These are phyloP conservation scores for Clarias magur DNA, from an alignment of 2,113 vertebrate species.

Conservation along the genomic window DNA sequence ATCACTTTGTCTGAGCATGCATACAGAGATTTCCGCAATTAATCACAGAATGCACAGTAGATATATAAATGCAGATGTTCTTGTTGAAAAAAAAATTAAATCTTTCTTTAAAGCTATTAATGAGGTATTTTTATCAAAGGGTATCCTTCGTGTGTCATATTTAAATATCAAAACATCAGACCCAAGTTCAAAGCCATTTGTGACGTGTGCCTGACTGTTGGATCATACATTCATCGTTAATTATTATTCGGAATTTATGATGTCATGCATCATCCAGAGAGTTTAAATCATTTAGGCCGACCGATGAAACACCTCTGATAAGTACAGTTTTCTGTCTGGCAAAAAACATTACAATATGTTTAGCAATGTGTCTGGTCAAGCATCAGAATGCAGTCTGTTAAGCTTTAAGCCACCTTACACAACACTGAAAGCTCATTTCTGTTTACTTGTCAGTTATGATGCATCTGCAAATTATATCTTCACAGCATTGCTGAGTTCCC, in stretches of 20 bases:
- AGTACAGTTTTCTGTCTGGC: too few relatives aligned
- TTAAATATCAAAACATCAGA: background rate
- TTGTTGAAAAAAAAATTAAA: background rate
- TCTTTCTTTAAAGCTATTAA: background rate
- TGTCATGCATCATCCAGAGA: background rate
- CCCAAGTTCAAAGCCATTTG: background rate
- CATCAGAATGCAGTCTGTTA: background rate
- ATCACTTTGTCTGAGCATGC: background rate
- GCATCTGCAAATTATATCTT: background rate
- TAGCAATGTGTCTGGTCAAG: background rate
- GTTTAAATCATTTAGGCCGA: background rate
- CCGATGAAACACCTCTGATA: background rate
- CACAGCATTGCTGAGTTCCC: background rate
- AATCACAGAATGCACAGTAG: background rate
- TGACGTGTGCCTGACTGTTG: background rate
- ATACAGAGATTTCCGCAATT: background rate
- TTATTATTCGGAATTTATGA: background rate
- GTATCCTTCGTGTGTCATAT: background rate
- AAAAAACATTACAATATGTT: background rate
- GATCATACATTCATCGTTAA: background rate
- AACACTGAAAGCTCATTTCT: background rate
- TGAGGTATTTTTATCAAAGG: constrained; percentile 1
- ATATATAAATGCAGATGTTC: background rate
- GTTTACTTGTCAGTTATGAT: background rate
- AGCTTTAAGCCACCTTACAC: background rate